Evolutionary conservation across 2,113 vertebrate genomes (phyloP).

Genomic region (Ariopsis seemanni): DNA sequence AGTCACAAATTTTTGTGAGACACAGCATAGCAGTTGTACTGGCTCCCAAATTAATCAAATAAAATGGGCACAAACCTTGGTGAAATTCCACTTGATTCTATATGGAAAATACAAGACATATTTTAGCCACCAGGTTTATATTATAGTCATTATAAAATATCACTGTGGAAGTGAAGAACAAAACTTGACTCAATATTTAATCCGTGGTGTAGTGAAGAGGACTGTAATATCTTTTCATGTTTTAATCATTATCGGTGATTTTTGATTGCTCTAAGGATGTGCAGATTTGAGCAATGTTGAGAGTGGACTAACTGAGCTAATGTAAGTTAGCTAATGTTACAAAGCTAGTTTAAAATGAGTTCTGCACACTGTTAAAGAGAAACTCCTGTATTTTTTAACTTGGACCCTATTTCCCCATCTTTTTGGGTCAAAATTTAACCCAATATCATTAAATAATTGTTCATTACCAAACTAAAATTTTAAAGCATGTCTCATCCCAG

Average conservation of each 20-base stretch:
- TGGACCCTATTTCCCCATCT: too few species aligned
- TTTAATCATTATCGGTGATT: background rate
- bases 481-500: background rate
- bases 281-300: background rate
- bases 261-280: background rate
- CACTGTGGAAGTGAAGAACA: background rate
- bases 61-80: conserved; percentile 79
- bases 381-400: too few species aligned
- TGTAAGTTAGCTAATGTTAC: background rate
- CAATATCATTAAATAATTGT: too few species aligned
- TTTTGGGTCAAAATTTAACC: too few species aligned
- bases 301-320: background rate
- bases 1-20: background rate
- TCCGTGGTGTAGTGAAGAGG: background rate
- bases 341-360: background rate
- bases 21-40: background rate
- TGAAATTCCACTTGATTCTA: conserved; percentile 97
- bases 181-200: background rate
- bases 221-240: background rate
- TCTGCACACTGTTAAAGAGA: background rate
- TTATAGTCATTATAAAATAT: background rate
- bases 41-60: background rate
- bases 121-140: background rate
- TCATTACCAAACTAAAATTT: background rate
- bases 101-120: conserved; percentile 63